Percentiles rank a stretch among this genome's conserved stretches.
These are phyloP conservation scores for Pollenia angustigena DNA, from an alignment of 2,888 invertebrate genomes.

Conservation along the genomic window DNA sequence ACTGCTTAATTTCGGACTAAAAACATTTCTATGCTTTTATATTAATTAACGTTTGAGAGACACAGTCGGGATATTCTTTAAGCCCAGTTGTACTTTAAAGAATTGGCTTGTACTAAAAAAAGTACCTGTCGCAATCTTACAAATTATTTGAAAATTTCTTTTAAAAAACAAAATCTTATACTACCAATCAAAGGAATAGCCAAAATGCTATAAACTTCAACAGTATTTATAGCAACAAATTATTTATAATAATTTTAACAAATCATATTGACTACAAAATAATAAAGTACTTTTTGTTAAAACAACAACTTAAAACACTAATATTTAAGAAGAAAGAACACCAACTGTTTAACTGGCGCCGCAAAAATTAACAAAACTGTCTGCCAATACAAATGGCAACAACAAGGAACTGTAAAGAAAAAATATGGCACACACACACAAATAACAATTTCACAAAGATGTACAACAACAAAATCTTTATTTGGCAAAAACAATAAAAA, in stretches of 20 bases:
- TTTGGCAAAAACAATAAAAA: constrained; percentile 70
- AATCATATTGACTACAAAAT: constrained; percentile 56
- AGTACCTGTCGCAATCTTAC: too few relatives aligned
- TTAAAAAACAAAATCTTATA: background rate
- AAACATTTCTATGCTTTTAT: too few relatives aligned
- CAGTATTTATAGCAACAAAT: constrained; percentile 27
- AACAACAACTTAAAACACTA: constrained; percentile 17
- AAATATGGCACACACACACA: background rate
- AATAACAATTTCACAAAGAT: constrained; percentile 57
- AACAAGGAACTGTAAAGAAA: constrained; percentile 34
- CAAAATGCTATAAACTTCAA: constrained; percentile 24
- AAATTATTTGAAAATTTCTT: too few relatives aligned
- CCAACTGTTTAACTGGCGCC: constrained; percentile 76
- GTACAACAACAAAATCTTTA: constrained; percentile 48
- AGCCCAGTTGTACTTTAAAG: too few relatives aligned
- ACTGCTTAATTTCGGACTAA: too few relatives aligned
- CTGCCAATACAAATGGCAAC: constrained; percentile 64
- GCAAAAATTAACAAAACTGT: constrained; percentile 74
- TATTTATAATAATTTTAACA: constrained; percentile 49
- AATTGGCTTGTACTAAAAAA: too few relatives aligned
- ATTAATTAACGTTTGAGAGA: too few relatives aligned
- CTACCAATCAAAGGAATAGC: background rate
- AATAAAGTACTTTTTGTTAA: constrained; percentile 35
- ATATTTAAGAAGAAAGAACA: constrained; percentile 58
- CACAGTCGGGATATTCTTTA: too few relatives aligned